Conservation (phyloP, 2,888 invertebrate genomes). For the Dryomyza anilis region DNA sequence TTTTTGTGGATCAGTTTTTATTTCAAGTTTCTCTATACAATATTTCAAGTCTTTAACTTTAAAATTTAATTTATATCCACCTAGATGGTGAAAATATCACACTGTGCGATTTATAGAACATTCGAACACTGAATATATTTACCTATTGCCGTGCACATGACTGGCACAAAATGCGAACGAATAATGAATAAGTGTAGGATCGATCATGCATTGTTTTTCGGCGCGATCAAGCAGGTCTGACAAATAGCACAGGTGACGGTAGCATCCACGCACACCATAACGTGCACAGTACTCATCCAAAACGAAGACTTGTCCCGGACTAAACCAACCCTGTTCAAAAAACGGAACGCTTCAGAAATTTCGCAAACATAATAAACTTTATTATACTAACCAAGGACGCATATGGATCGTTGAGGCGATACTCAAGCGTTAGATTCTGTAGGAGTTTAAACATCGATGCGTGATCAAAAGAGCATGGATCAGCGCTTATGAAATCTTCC, state of each 20-base stretch:
- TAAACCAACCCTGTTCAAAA: conserved; percentile 94
- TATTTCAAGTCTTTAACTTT: too few relatives aligned
- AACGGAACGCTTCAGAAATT: too few relatives aligned
- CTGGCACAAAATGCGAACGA: conserved; percentile 99
- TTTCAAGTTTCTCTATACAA: too few relatives aligned
- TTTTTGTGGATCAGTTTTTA: too few relatives aligned
- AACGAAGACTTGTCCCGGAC: conserved; percentile 98
- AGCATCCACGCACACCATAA: conserved; percentile 97
- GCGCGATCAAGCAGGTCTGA: conserved; percentile 93
- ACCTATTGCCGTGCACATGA: conserved; percentile 99
- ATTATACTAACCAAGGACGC: conserved; percentile 82
- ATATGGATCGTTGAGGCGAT: conserved; percentile 96
- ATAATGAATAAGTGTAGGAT: conserved; percentile 98
- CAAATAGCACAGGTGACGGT: conserved; percentile 94
- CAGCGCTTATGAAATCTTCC: conserved; percentile 99
- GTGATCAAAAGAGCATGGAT: conserved; percentile 97
- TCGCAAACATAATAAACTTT: too few relatives aligned
- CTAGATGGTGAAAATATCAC: too few relatives aligned
- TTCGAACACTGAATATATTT: conserved; percentile 41
- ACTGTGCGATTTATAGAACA: too few relatives aligned
- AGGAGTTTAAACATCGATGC: conserved; percentile 89
- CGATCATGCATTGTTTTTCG: conserved; percentile 93
- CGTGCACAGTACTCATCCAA: conserved; percentile 97
- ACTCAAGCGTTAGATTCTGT: conserved; percentile 92
- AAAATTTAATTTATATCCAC: too few relatives aligned